Evolutionary conservation across 2,888 invertebrate species (phyloP).

Genomic region (Pollenia labialis): DNA sequence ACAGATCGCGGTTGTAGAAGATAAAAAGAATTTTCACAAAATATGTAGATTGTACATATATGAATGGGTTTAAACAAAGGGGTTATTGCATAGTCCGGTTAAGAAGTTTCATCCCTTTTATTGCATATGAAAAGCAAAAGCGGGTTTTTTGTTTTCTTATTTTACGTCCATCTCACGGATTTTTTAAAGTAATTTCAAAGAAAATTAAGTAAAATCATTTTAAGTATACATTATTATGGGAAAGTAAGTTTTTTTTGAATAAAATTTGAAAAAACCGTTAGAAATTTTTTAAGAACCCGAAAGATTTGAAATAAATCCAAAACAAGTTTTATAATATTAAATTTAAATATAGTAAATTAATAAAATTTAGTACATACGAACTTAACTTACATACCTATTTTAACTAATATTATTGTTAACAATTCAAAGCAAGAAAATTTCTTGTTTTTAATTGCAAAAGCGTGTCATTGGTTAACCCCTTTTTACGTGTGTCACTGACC

Average conservation of each 20-base stretch:
- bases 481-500: constrained; percentile 37
- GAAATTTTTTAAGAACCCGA: constrained; percentile 10
- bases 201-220: constrained; percentile 40
- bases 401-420: too few relatives aligned
- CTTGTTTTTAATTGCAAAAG: constrained; percentile 9
- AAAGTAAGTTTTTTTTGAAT: constrained; percentile 48
- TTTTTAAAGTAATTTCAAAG: constrained; percentile 60
- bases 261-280: constrained; percentile 62
- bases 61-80: constrained; percentile 45
- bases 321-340: constrained; percentile 25
- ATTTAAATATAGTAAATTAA: not conserved
- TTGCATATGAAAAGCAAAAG: constrained; percentile 16
- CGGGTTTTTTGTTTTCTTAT: constrained; percentile 1
- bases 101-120: constrained; percentile 72
- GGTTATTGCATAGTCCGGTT: constrained; percentile 71
- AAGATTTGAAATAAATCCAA: not conserved
- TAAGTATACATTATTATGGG: constrained; percentile 46
- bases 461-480: constrained; percentile 59
- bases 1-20: constrained; percentile 69
- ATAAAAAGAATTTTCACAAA: constrained; percentile 64
- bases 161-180: constrained; percentile 50
- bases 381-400: too few relatives aligned
- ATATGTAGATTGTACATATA: not conserved
- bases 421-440: not conserved
- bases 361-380: not conserved